Conservation (phyloP, 2,797 vertebrate species). For the Diplodus puntazzo region DNA sequence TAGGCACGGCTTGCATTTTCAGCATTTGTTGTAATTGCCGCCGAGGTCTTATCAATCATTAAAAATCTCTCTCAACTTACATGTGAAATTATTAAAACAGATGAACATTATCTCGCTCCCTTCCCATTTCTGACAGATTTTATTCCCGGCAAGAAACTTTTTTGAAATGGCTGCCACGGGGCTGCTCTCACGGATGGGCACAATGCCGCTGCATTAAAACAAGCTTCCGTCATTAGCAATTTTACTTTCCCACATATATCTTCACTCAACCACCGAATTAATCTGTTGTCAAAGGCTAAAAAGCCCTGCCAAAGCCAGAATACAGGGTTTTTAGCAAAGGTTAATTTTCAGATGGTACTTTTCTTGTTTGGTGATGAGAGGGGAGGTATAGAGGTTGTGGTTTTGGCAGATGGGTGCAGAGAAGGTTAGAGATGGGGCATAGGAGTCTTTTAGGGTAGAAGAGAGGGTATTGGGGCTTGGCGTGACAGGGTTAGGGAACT, state of each 20-base stretch:
- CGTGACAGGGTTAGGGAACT: slow-evolving; percentile 85
- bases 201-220: slow-evolving; percentile 41
- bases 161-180: slow-evolving; percentile 30
- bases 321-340: slow-evolving; percentile 70
- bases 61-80: slow-evolving; percentile 34
- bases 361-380: slow-evolving; percentile 82
- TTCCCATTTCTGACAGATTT: slow-evolving; percentile 37
- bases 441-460: slow-evolving; percentile 68
- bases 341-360: slow-evolving; percentile 79
- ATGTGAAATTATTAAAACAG: slow-evolving; percentile 40
- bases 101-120: slow-evolving; percentile 35
- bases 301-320: slow-evolving; percentile 69
- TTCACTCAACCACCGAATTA: slow-evolving; percentile 28
- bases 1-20: slow-evolving; percentile 60
- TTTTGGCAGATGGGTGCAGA: slow-evolving; percentile 82
- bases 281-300: slow-evolving; percentile 68
- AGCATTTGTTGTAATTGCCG: slow-evolving; percentile 54
- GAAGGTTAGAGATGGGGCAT: slow-evolving; percentile 74
- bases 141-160: slow-evolving; percentile 38
- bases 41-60: slow-evolving; percentile 44
- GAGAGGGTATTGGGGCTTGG: slow-evolving; percentile 79
- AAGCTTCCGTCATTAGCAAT: slow-evolving; percentile 63
- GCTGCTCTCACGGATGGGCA: slow-evolving; percentile 39
- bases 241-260: slow-evolving; percentile 75
- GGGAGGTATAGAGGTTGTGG: slow-evolving; percentile 77